Conservation (phyloP, 2,797 vertebrate genomes). For the Sparidentex hasta region DNA sequence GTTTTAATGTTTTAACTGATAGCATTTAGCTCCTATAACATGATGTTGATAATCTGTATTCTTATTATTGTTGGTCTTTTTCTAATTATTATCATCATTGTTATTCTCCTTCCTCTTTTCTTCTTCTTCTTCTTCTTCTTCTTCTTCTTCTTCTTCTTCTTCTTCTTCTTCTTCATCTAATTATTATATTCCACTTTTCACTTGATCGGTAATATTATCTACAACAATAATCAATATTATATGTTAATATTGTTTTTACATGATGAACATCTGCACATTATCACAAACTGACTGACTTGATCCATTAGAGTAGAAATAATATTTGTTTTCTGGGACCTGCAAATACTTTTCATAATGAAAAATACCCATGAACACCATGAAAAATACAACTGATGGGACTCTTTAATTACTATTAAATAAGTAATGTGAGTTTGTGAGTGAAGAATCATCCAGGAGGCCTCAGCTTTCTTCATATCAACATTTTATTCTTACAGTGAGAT, state of each 20-base stretch:
- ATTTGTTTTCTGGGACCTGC: neutral
- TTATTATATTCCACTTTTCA: no score
- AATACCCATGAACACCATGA: neutral
- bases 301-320: neutral
- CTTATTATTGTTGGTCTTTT: no score
- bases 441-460: conserved; percentile 2
- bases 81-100: no score
- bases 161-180: no score
- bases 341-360: neutral
- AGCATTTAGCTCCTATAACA: no score
- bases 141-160: no score
- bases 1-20: no score
- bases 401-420: neutral
- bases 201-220: no score
- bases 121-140: no score
- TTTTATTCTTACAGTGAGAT: conserved; percentile 73
- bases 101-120: no score
- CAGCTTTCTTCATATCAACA: conserved; percentile 56
- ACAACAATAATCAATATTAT: no score
- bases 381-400: neutral
- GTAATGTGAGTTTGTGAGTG: neutral
- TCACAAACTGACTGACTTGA: neutral
- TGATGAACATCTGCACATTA: neutral
- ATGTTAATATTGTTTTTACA: neutral
- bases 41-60: no score